Percentiles rank a stretch among this genome's conserved stretches.
Evolutionary conservation across 2,888 invertebrate species (phyloP).

Genomic region (Seladonia tumulorum): DNA sequence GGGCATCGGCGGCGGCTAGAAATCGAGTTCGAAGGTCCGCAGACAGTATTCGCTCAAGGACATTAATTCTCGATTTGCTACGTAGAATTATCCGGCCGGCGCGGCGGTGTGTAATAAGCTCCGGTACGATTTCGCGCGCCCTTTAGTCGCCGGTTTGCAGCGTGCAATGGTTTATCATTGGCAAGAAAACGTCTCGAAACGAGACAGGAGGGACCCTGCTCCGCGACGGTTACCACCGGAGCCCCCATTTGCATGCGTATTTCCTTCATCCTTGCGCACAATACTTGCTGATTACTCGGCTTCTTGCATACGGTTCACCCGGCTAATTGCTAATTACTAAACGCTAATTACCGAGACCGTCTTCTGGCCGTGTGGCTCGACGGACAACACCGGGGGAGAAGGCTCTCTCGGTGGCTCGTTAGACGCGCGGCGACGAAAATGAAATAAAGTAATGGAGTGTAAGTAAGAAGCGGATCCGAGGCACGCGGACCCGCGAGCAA

Average conservation of each 20-base stretch:
- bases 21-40: not conserved
- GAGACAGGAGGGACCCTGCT: not conserved
- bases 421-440: slow-evolving; percentile 64
- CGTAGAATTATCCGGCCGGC: not conserved
- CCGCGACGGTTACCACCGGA: not conserved
- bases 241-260: slow-evolving; percentile 28
- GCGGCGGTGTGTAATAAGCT: not conserved
- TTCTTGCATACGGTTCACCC: slow-evolving; percentile 19
- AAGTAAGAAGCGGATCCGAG: slow-evolving; percentile 56
- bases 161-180: not conserved
- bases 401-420: slow-evolving; percentile 54
- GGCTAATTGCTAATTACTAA: slow-evolving; percentile 67
- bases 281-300: slow-evolving; percentile 36
- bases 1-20: not conserved
- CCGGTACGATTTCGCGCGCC: not conserved
- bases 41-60: not conserved
- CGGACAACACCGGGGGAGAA: not conserved
- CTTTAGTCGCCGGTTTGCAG: not conserved
- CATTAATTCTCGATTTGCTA: not conserved
- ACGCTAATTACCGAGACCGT: slow-evolving; percentile 69
- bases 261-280: slow-evolving; percentile 26
- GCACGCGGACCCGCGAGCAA: slow-evolving; percentile 65
- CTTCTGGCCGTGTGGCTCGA: slow-evolving; percentile 33
- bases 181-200: slow-evolving; percentile 4
- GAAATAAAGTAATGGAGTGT: slow-evolving; percentile 65